Evolutionary conservation across 2,113 vertebrate species (phyloP).

Genomic region (Furnarius figulus): DNA sequence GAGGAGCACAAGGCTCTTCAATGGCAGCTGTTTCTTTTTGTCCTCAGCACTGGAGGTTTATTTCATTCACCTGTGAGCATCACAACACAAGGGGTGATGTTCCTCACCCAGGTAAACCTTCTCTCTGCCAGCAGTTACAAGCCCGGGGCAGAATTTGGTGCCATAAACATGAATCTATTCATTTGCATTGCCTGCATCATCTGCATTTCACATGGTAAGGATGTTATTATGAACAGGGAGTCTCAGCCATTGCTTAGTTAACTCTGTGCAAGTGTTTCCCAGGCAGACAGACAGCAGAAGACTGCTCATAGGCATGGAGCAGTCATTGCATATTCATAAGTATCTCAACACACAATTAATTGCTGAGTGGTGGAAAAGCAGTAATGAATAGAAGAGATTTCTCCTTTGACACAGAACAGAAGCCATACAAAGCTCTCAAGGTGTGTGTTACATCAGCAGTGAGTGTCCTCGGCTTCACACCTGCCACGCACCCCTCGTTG

Average conservation of each 20-base stretch:
- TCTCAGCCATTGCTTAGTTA: neutral
- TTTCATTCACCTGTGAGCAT: accelerated
- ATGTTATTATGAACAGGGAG: neutral
- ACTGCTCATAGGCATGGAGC: conserved; percentile 34
- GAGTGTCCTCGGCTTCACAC: conserved; percentile 28
- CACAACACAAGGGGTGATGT: neutral
- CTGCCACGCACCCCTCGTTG: conserved; percentile 27
- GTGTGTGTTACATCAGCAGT: conserved; percentile 10
- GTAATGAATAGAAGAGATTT: conserved; percentile 74
- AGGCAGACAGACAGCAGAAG: neutral
- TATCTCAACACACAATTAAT: conserved; percentile 73
- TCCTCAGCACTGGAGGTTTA: neutral
- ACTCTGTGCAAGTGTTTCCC: neutral
- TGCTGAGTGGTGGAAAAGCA: conserved; percentile 68
- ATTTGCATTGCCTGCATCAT: neutral
- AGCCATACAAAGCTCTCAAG: conserved; percentile 36
- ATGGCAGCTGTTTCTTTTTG: neutral
- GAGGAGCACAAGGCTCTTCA: neutral
- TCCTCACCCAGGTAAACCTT: neutral
- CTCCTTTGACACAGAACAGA: conserved; percentile 66
- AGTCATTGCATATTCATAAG: conserved; percentile 75
- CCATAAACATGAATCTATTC: neutral
- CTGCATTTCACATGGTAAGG: neutral
- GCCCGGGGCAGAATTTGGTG: neutral
- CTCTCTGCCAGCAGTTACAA: neutral